A percentile compares a stretch with the other conserved stretches of the same genome.
phyloP scores from a whole-genome alignment of 92 coral and sea anemone species.

The Scolanthus callimorphus region DNA sequence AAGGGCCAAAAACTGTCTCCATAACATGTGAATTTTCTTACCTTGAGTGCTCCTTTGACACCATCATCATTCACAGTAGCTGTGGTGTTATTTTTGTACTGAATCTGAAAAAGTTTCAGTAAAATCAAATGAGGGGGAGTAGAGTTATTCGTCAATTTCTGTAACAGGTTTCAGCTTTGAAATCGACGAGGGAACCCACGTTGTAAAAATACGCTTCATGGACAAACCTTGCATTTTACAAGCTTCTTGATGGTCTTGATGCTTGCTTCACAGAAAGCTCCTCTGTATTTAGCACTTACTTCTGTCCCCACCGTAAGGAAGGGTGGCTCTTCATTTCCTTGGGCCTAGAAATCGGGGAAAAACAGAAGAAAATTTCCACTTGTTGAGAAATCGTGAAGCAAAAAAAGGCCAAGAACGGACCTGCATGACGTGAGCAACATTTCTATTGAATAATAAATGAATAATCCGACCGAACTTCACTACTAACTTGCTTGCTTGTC shows the following conservation, averaged over 20 bases:
- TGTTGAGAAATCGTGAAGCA: constrained; percentile 37
- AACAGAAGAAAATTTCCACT: constrained; percentile 54
- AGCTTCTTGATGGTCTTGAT: constrained; percentile 92
- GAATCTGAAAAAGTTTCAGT: constrained; percentile 49
- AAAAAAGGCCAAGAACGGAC: constrained; percentile 27
- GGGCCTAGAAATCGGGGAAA: constrained; percentile 67
- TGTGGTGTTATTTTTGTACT: constrained; percentile 74
- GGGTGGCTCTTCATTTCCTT: constrained; percentile 96
- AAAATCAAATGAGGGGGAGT: not conserved
- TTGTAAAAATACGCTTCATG: not conserved
- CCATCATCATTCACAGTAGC: constrained; percentile 90
- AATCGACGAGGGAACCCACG: constrained; percentile 3
- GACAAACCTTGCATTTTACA: constrained; percentile 90
- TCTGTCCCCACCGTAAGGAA: constrained; percentile 95
- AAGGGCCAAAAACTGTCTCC: constrained; percentile 4
- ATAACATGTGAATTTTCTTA: constrained; percentile 13
- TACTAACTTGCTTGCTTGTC: constrained; percentile 30
- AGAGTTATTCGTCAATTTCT: not conserved
- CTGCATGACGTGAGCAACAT: constrained; percentile 84
- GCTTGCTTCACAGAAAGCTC: constrained; percentile 99
- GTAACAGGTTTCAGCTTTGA: not conserved
- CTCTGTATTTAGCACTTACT: constrained; percentile 98
- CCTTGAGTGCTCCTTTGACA: constrained; percentile 84
- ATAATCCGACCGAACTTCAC: constrained; percentile 18
- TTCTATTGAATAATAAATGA: constrained; percentile 93